Evolutionary conservation across 1,140 invertebrate genomes (phyloP), one percentile per base, ranked within the genome.

Genomic region (Oryzaephilus surinamensis): DNA sequence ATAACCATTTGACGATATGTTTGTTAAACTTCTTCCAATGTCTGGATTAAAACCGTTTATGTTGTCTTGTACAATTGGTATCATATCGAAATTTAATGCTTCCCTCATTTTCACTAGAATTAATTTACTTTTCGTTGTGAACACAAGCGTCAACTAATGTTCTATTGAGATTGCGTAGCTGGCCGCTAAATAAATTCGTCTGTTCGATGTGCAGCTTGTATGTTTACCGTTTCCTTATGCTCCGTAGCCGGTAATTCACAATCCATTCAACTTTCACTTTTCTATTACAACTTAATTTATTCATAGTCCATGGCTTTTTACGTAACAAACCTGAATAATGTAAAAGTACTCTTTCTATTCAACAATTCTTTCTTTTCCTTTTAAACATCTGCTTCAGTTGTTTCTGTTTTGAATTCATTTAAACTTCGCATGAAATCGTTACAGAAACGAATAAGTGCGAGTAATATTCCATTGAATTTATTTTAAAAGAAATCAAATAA

Each of bases 1-100:
- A 41, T 57, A 57, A 23, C 43, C 52, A 33, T 55, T 57, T 13
- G 50, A 48, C 7, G 51, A 50, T 5, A 54, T 30, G 11, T 30
- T 48, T 13, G 42, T 43, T 6, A 34, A 20, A 13, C 17, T 13
- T 20, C 18, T 32, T 12, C 14, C 24, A 15, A 8, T 19, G 3
- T 27, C 21, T 8, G 29, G n/a, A 14, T 11, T 27, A 26, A 14
- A 32, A 14, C 33, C 29, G 31, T 39, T 34, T n/a, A 8, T n/a
- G 16, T 30, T 41, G 26, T 45, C 43, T 21, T 33, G 29, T 2
- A 38, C 36, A 6, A 41, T 27, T 6, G 43, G 43, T 24, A 45
- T 19, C 43, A 41, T 36, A 32, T 30, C 30, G 28, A 33, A 36
- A 31, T 33, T 45, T 7, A 41, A 26, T 16, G 17, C 27, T 32